Conservation (phyloP, 2,888 invertebrate species). For the Cryptophagus acutangulus region DNA sequence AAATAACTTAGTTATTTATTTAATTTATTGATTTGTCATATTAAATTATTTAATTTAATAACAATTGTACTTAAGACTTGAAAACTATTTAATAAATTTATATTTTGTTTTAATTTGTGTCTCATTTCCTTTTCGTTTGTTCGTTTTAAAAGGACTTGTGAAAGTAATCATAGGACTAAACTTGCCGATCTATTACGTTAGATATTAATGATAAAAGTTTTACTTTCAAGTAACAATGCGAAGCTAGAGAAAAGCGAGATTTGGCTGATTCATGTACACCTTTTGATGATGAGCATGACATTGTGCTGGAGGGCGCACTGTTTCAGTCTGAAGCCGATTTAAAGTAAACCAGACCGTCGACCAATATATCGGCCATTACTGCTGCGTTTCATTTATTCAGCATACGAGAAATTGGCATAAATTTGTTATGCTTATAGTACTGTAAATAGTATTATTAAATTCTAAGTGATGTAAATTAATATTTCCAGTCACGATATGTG, state of each 20-base stretch:
- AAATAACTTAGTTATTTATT: no score
- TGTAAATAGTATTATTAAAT: neutral
- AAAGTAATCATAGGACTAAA: constrained; percentile 16
- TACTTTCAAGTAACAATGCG: constrained; percentile 22
- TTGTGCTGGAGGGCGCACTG: constrained; percentile 3
- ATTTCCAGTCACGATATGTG: constrained; percentile 3
- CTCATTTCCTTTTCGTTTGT: constrained; percentile 13
- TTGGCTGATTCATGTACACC: constrained; percentile 12
- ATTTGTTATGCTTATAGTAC: constrained; percentile 3
- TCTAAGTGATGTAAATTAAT: neutral
- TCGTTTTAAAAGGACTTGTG: constrained; percentile 11
- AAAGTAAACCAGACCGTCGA: constrained; percentile 34
- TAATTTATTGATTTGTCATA: constrained; percentile 30
- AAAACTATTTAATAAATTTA: constrained; percentile 15
- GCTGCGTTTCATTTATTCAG: neutral
- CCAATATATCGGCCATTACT: constrained; percentile 2
- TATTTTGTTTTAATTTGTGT: constrained; percentile 14
- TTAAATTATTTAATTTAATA: constrained; percentile 37
- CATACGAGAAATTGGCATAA: constrained; percentile 3
- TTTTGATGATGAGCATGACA: constrained; percentile 7
- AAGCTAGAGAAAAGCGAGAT: constrained; percentile 16
- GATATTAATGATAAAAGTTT: constrained; percentile 18
- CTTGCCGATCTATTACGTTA: constrained; percentile 20
- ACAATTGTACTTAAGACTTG: constrained; percentile 10
- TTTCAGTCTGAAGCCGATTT: neutral